phyloP scores from a whole-genome alignment of 1,140 invertebrate species.

The Wasmannia auropunctata region DNA sequence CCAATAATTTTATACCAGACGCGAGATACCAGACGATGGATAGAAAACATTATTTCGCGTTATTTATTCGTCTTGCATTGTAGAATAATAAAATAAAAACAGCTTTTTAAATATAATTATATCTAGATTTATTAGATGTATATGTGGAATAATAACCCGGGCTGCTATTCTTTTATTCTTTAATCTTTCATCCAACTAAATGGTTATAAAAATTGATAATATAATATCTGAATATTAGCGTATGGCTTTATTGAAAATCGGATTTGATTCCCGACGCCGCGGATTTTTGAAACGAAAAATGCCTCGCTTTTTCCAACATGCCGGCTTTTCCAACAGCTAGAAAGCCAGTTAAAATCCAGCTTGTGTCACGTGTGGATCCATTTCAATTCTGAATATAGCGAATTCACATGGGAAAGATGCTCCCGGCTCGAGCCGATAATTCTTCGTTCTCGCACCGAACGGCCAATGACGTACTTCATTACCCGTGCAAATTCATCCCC shows the following conservation, averaged over 20 bases:
- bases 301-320: background rate
- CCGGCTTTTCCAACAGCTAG: conserved; percentile 2
- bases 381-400: conserved; percentile 12
- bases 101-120: conserved; percentile 7
- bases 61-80: background rate
- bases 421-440: conserved; percentile 6
- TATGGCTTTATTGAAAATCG: conserved; percentile 11
- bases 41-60: background rate
- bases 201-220: background rate
- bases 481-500: conserved; percentile 17
- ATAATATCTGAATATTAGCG: conserved; percentile 1
- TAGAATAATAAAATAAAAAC: background rate
- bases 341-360: background rate
- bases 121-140: background rate
- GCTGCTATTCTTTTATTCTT: background rate
- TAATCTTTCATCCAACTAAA: background rate
- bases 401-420: background rate
- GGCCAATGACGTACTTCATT: conserved; percentile 34
- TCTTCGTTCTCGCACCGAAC: conserved; percentile 6
- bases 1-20: background rate
- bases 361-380: background rate
- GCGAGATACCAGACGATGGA: background rate
- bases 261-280: background rate
- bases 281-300: conserved; percentile 25
- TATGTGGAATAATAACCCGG: background rate